Evolutionary conservation across 2,113 vertebrate species (phyloP).

Genomic region (Gymnobelideus leadbeateri): DNA sequence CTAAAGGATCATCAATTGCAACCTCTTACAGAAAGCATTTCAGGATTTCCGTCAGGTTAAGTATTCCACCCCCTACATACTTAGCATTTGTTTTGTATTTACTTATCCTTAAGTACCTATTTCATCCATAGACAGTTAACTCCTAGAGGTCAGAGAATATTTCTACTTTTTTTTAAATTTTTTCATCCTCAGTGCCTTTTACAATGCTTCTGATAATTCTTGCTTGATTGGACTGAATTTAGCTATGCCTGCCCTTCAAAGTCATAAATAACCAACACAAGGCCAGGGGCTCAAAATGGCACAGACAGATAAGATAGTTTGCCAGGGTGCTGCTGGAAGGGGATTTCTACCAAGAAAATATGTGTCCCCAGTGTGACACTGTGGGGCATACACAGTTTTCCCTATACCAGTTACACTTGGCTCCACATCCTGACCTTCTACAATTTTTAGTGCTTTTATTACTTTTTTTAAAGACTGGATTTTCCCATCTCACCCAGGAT

Average conservation of each 20-base stretch:
- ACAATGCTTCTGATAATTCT: background rate
- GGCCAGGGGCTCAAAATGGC: background rate
- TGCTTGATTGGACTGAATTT: background rate
- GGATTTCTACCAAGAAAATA: background rate
- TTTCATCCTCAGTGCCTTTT: background rate
- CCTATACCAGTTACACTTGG: background rate
- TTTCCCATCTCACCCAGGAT: background rate
- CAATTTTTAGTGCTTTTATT: background rate
- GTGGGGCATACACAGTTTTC: background rate
- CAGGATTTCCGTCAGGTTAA: background rate
- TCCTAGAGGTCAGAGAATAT: background rate
- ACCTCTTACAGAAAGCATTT: background rate
- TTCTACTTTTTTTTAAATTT: background rate
- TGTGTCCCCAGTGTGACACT: background rate
- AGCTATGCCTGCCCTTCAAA: background rate
- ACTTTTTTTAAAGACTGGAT: background rate
- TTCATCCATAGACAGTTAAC: background rate
- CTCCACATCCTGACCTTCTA: background rate
- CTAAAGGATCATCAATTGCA: background rate
- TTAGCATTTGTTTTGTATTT: background rate
- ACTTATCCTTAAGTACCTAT: background rate
- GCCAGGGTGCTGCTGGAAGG: background rate
- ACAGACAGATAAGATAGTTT: background rate
- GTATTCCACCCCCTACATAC: background rate
- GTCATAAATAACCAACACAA: background rate